These are phyloP conservation scores for Xerus inauris DNA, from an alignment of 2,113 vertebrate genomes.

Conservation along the genomic window DNA sequence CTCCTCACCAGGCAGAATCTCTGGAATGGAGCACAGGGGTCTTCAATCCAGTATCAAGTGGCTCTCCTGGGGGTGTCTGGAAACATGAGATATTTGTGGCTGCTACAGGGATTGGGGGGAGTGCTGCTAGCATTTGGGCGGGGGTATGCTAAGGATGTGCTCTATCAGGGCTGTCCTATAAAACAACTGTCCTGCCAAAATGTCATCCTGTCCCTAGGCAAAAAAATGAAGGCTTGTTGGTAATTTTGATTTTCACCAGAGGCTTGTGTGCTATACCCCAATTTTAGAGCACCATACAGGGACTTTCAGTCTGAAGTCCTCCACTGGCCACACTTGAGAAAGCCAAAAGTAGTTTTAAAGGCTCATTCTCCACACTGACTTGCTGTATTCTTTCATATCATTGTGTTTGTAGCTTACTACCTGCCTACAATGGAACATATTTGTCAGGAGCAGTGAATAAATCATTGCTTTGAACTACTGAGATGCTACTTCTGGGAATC, in stretches of 20 bases:
- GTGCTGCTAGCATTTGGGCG: neutral
- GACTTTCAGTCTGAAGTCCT: neutral
- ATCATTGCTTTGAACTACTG: too few species aligned
- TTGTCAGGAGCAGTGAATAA: too few species aligned
- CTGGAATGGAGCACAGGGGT: neutral
- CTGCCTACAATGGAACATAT: neutral
- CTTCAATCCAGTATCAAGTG: accelerated
- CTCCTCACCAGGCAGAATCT: neutral
- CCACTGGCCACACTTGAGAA: neutral
- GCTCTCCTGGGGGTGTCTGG: neutral
- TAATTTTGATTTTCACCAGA: neutral
- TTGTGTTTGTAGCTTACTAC: neutral
- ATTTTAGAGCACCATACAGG: neutral
- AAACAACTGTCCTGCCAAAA: neutral
- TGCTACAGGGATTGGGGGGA: neutral
- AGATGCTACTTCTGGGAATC: too few species aligned
- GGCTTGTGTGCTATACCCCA: neutral
- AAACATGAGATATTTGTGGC: neutral
- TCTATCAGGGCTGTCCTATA: neutral
- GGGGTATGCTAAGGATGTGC: neutral
- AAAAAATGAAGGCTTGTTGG: neutral
- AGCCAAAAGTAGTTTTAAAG: neutral
- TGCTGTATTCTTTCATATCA: neutral
- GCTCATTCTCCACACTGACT: neutral
- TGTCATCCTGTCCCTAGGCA: neutral